These are phyloP conservation scores for Gambusia yucatana DNA, from an alignment of 2,797 vertebrate species.

Conservation along the genomic window DNA sequence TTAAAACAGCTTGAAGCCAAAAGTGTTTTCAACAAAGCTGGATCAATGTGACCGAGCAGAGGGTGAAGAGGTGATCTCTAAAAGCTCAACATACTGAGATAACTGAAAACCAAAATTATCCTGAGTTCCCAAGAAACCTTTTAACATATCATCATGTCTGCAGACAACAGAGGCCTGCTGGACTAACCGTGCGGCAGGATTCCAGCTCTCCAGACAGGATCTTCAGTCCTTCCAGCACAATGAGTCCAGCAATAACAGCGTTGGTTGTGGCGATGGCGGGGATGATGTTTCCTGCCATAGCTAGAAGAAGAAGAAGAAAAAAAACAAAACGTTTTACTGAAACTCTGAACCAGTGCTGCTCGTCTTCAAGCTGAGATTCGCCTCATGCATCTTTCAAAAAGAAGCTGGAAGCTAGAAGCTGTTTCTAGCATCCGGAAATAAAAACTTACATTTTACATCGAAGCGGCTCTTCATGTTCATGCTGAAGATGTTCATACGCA, in stretches of 20 bases:
- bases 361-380: background rate
- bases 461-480: conserved; percentile 99
- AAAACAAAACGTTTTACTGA: background rate
- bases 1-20: too few species aligned
- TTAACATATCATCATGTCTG: background rate
- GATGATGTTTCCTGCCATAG: conserved; percentile 99
- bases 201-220: conserved; percentile 93
- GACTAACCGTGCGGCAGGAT: conserved; percentile 92
- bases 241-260: conserved; percentile 97
- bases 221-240: conserved; percentile 94
- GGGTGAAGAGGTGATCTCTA: too few species aligned
- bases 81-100: background rate
- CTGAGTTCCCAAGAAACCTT: background rate
- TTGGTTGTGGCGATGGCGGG: conserved; percentile 99
- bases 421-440: background rate
- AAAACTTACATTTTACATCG: conserved; percentile 95
- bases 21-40: background rate
- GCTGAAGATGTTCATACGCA: conserved; percentile 98
- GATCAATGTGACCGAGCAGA: background rate
- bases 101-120: background rate
- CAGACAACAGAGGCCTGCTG: background rate
- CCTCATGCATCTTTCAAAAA: background rate
- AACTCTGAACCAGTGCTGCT: background rate
- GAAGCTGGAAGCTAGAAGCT: too few species aligned
- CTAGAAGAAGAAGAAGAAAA: conserved; percentile 67